A percentile compares a stretch with the other conserved stretches of the same genome.
Evolutionary conservation across 2,888 invertebrate species (phyloP).

Genomic region (Palloptera scutellata): DNA sequence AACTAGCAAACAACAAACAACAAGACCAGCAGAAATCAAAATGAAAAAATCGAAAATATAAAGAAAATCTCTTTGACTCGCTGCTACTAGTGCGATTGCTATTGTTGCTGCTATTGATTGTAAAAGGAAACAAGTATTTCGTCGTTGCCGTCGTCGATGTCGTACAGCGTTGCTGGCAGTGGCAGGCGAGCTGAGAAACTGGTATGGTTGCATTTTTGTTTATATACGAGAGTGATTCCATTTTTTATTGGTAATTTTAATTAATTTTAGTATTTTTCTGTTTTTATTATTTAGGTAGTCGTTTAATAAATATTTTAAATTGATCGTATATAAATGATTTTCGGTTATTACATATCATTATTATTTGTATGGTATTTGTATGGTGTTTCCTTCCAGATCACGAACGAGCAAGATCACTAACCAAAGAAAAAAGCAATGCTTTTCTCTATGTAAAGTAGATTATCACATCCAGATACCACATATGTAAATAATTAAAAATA

Average conservation of each 20-base stretch:
- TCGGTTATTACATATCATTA: not conserved
- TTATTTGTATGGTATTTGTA: not conserved
- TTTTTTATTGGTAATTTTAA: too few species aligned
- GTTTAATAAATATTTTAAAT: constrained; percentile 24
- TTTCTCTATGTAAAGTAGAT: too few species aligned
- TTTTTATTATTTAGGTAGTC: constrained; percentile 22
- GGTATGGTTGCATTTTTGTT: constrained; percentile 42
- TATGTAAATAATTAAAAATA: too few species aligned
- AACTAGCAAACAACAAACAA: constrained; percentile 2
- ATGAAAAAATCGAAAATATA: constrained; percentile 25
- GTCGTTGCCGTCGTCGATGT: constrained; percentile 2
- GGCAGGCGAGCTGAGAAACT: constrained; percentile 34
- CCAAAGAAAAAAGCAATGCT: too few species aligned
- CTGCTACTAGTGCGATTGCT: not conserved
- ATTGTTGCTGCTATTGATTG: not conserved
- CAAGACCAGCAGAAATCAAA: constrained; percentile 19
- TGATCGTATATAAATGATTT: constrained; percentile 4
- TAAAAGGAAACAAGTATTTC: constrained; percentile 2
- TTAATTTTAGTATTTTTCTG: too few species aligned
- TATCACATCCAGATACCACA: too few species aligned
- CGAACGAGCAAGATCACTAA: too few species aligned
- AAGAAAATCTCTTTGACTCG: constrained; percentile 18
- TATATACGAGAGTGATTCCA: constrained; percentile 7
- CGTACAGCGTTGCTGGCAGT: constrained; percentile 11
- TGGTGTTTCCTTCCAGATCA: not conserved